A percentile compares a stretch with the other conserved stretches of the same genome.
phyloP scores from a whole-genome alignment of 2,888 invertebrate genomes.

The Callimorpha dominula region DNA sequence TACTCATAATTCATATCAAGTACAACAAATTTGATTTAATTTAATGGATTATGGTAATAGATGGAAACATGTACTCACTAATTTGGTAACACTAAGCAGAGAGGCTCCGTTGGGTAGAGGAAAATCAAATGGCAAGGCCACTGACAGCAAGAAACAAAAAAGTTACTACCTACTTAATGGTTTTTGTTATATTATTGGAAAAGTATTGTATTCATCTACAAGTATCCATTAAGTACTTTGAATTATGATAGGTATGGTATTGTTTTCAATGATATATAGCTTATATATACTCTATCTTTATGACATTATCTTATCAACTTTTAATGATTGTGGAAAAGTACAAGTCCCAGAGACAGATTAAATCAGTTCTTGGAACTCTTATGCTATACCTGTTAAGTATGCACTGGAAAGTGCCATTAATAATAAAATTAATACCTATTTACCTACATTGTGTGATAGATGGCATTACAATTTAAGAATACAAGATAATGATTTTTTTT shows the following conservation, averaged over 20 bases:
- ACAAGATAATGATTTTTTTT: neutral
- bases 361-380: neutral
- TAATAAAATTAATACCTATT: neutral
- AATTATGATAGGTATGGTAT: slow-evolving; percentile 6
- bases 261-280: neutral
- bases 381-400: neutral
- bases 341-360: slow-evolving; percentile 6
- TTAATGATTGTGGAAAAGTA: slow-evolving; percentile 13
- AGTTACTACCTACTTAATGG: slow-evolving; percentile 13
- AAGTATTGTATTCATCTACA: slow-evolving; percentile 4
- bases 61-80: slow-evolving; percentile 20
- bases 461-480: neutral
- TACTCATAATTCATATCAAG: neutral
- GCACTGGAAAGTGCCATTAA: neutral
- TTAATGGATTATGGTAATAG: neutral
- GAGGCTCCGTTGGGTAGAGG: slow-evolving; percentile 45
- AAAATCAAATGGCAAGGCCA: slow-evolving; percentile 47
- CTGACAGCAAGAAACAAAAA: slow-evolving; percentile 22
- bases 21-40: neutral
- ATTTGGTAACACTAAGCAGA: slow-evolving; percentile 32
- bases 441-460: neutral
- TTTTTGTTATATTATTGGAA: slow-evolving; percentile 6
- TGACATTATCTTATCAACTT: slow-evolving; percentile 18
- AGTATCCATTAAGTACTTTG: neutral
- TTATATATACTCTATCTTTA: slow-evolving; percentile 15